Evolutionary conservation across 2,113 vertebrate species (phyloP).

Genomic region (Scomber scombrus): DNA sequence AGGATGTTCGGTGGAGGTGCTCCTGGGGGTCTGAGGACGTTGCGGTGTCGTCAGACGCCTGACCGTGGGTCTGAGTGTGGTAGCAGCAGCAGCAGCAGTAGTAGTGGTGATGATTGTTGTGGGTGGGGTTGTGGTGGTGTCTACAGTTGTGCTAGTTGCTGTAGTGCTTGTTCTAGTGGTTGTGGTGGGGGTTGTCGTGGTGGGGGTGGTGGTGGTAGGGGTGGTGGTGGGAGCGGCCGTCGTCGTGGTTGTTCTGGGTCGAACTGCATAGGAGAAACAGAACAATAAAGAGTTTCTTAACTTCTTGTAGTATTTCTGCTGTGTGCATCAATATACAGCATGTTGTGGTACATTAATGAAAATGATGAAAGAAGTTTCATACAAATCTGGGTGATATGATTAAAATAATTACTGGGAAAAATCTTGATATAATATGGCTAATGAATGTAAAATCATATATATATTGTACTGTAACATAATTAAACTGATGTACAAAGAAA

Average conservation of each 20-base stretch:
- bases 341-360: background rate
- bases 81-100: background rate
- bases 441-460: background rate
- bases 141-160: conserved; percentile 9
- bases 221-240: conserved; percentile 69
- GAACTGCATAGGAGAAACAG: conserved; percentile 65
- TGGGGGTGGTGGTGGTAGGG: conserved; percentile 64
- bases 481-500: background rate
- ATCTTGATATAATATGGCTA: background rate
- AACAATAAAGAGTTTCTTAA: background rate
- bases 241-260: conserved; percentile 77
- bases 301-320: background rate
- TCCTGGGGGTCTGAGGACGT: conserved; percentile 55
- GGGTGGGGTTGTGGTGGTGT: conserved; percentile 18
- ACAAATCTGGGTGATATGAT: background rate
- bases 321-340: background rate
- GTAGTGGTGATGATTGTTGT: conserved; percentile 28
- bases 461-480: background rate
- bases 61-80: conserved; percentile 38
- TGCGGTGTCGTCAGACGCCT: conserved; percentile 11
- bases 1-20: conserved; percentile 42
- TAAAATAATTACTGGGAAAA: background rate
- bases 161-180: conserved; percentile 13
- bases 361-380: background rate
- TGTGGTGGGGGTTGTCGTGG: conserved; percentile 11